Evolutionary conservation across 2,888 invertebrate species (phyloP), one percentile per base, ranked within the genome.

Genomic region (Mantis religiosa): DNA sequence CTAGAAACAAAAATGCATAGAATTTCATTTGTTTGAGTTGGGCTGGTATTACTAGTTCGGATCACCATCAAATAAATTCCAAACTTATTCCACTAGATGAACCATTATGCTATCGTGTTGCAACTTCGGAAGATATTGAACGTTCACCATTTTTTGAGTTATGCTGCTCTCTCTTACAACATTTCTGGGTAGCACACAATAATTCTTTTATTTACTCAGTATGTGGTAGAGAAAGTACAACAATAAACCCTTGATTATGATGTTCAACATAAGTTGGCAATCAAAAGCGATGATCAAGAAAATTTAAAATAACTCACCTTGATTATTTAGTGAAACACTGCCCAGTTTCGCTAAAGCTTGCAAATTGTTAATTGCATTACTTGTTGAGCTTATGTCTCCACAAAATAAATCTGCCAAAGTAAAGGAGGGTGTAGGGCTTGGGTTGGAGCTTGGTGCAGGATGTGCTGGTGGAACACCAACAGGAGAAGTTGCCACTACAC

Each of bases 331-430:
- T n/a, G 93, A 92, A 82, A 92, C 92, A 90, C 93, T 93, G 92
- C 98, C 98, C 89, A 98, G 94, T 93, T 98, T 98, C 89, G 98
- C 98, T 90, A 98, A 95, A 47, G 97, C 98, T 92, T 98, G 97
- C 91, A 98, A 94, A 94, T 98, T 98, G 93, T 97, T 97, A 91
- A 97, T 96, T 20, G 98, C 97, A 91, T 97, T 96, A 91, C 96
- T 96, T 91, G 94, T 94, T 0, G 95, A 95, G 91, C 94, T 95
- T 7, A 95, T 93, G 92, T 96, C 96, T 28, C 97, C 97, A 89
- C 96, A 95, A 89, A 97, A 94, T 89, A 97, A 94, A 92, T 98
- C 97, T 12, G 97, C 96, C 91, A 97, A 93, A 89, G 96, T 97
- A 91, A 97, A 97, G 41, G 91, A 90, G 47, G 91, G 91, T 47